These are phyloP conservation scores for Gymnoscelis rufifasciata DNA, from an alignment of 2,888 invertebrate genomes.

Conservation along the genomic window DNA sequence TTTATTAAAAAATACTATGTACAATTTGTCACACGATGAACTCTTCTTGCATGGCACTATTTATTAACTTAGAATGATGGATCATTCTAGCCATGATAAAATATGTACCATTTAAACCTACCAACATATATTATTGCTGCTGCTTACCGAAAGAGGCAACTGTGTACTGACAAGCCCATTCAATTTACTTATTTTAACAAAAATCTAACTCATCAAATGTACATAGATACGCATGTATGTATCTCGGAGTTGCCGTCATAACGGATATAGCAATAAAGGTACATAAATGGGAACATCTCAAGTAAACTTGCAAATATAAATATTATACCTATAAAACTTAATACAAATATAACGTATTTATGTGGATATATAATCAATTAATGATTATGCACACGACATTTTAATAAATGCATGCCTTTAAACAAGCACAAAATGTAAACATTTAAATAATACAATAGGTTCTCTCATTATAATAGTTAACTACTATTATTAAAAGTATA, in stretches of 20 bases:
- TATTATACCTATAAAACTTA: conserved; percentile 7
- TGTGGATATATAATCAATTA: too few species aligned
- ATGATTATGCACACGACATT: too few species aligned
- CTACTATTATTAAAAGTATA: not conserved
- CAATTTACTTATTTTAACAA: conserved; percentile 29
- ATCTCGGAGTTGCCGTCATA: conserved; percentile 6
- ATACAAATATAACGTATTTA: not conserved
- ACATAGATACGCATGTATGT: conserved; percentile 20
- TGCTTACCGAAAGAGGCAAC: not conserved
- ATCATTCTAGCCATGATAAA: conserved; percentile 50
- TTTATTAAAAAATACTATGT: conserved; percentile 63
- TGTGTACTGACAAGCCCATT: conserved; percentile 22
- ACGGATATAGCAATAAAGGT: conserved; percentile 9
- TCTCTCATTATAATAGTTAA: not conserved
- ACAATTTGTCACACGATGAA: conserved; percentile 60
- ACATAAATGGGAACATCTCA: conserved; percentile 18
- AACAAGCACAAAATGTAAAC: too few species aligned
- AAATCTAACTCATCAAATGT: conserved; percentile 20
- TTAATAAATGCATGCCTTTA: too few species aligned
- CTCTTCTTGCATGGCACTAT: conserved; percentile 64
- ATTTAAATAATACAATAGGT: not conserved
- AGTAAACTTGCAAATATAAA: conserved; percentile 7
- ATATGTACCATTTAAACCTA: conserved; percentile 52
- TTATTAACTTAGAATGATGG: conserved; percentile 61
- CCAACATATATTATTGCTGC: conserved; percentile 6